Evolutionary conservation across 1,140 invertebrate genomes (phyloP), one percentile per base, ranked within the genome.

Genomic region (Sminthurides bifidus): DNA sequence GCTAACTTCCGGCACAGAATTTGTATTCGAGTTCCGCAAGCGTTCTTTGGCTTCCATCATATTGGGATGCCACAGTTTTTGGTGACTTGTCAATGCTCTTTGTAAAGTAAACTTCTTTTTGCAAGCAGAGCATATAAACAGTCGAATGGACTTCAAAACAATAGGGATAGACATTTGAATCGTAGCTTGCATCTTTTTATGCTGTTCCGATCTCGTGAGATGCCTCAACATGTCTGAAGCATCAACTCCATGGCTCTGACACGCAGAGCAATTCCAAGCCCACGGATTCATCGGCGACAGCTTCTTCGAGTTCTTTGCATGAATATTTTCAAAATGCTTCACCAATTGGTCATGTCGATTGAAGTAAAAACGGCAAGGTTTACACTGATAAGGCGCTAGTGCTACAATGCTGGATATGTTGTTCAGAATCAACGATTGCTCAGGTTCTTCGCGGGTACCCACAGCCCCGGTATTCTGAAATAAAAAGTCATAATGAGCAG

Each of bases 141-240:
- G 24, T 24, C 19, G 17, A 12, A 58, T 38, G 46, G 38, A 21
- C 19, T 43, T 52, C 2, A 58, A 8, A 19, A 58, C 49, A 30
- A 58, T 58, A 2, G 56, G 56, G 33, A 58, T 58, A 1, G 56
- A 58, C 40, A 53, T 58, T 8, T 35, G 17, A 40, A 58, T 58
- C 3, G 56, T 29, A 24, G 29, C 33, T 44, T 58, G 50, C 56
- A 58, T 54, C 31, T 53, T 58, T 4, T 15, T 33, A 49, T 58
- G 56, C 10, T 19, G 30, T 27, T 2, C 1, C 17, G 51, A 45
- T 8, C 6, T 21, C 14, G 15, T 24, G 24, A 58, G 54, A 37
- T 58, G 56, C 5, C 29, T 27, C 8, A 58, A 29, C 51, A 58
- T 46, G 8, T 27, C 44, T 17, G 27, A 12, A 15, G 26, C 50